Base-by-base conservation (phyloP, 2,797 vertebrate genomes). In the Anabas testudineus region DNA sequence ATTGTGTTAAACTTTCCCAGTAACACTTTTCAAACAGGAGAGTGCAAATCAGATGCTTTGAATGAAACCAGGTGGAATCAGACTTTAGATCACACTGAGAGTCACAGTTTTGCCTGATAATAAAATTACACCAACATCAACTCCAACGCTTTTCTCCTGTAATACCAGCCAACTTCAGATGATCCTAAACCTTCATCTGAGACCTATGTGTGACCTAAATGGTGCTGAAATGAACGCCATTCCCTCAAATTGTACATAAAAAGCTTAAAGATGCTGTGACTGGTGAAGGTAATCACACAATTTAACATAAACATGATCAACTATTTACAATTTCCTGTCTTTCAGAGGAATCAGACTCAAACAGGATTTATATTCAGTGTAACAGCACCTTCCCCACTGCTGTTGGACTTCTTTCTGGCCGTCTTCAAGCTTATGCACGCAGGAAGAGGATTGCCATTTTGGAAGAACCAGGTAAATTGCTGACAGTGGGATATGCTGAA, bases 361-460 rank as follows among this genome's bases (percentile, higher is more conserved):
- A 80, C 51, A 61, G 85, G 60, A 71, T 94, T 86, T 95, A 95
- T 90, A 88, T 94, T 88, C 94, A 95, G 92, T 96, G 94, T 92
- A 95, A 94, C 91, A 90, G 91, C 89, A 91, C 92, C 76, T 95
- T 96, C 93, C 94, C 95, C 89, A 94, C 94, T 87, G 94, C 93
- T 84, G 94, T 95, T 92, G 94, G 91, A n/a, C n/a, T n/a, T 90
- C 90, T 96, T 91, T 95, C 95, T 90, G 95, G 94, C 93, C 95
- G 95, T 86, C 93, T 96, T 81, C 92, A 88, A 91, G 95, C 94
- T 85, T 95, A 93, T 89, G 92, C 95, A 87, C 92, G 94, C 89
- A 95, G 95, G 93, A 97, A 96, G 93, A 95, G 94, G 90, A 93
- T 94, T 73, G 94, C 94, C 87, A 90, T 95, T 92, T 91, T 95